These are phyloP conservation scores for Ochotona curzoniae DNA, from an alignment of 2,113 vertebrate genomes.

Conservation along the genomic window DNA sequence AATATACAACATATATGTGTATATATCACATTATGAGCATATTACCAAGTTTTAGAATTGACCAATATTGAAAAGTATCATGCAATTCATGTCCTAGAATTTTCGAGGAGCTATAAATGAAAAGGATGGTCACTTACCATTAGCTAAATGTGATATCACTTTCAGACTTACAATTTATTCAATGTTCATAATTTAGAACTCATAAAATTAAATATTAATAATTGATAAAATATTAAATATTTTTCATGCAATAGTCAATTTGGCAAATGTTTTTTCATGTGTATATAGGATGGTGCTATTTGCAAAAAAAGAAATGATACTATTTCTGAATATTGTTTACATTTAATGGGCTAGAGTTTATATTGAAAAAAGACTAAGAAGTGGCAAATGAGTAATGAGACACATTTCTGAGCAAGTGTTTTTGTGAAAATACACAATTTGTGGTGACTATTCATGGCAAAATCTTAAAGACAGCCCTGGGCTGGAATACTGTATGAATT, in stretches of 20 bases:
- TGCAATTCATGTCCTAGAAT: background rate
- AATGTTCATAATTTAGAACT: constrained; percentile 19
- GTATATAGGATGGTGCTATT: constrained; percentile 45
- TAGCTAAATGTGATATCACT: background rate
- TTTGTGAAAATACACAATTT: background rate
- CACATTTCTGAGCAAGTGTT: constrained; percentile 3
- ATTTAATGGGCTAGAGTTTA: constrained; percentile 37
- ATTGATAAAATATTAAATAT: background rate
- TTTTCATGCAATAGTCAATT: constrained; percentile 36
- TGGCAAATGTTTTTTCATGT: constrained; percentile 46
- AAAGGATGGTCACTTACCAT: background rate
- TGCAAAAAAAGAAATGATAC: constrained; percentile 54
- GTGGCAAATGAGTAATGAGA: constrained; percentile 43
- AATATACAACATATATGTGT: background rate
- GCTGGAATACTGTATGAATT: background rate
- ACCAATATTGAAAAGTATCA: background rate
- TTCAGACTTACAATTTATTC: constrained; percentile 37
- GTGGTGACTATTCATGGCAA: constrained; percentile 5
- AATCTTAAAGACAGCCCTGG: background rate
- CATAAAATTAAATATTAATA: too few relatives aligned
- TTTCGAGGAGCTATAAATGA: background rate
- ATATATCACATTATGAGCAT: background rate
- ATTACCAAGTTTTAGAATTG: constrained; percentile 25
- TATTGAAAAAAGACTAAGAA: constrained; percentile 60
- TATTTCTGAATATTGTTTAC: constrained; percentile 59